Evolutionary conservation across 2,113 vertebrate species (phyloP).

Genomic region (Triplophysa tibetana): DNA sequence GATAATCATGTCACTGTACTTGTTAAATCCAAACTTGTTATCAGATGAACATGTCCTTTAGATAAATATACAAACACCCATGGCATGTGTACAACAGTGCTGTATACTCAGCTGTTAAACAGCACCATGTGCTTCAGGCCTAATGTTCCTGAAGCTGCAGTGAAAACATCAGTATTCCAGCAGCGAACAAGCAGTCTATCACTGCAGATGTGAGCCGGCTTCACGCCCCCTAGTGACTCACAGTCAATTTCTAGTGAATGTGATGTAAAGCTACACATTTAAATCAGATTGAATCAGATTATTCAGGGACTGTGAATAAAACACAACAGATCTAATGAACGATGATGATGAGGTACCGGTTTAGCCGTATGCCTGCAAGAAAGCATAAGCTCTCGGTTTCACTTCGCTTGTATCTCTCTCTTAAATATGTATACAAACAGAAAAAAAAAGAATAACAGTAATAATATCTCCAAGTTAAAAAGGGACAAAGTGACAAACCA

Average conservation of each 20-base stretch:
- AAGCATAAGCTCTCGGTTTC: neutral
- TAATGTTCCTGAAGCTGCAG: constrained; percentile 16
- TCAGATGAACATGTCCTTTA: neutral
- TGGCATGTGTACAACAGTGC: neutral
- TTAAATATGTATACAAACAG: no score
- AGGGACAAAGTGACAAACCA: neutral
- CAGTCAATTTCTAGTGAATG: neutral
- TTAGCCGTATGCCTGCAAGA: neutral
- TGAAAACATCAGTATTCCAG: constrained; percentile 53
- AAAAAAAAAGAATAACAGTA: no score
- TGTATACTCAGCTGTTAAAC: neutral
- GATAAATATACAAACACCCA: neutral
- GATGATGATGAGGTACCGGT: neutral
- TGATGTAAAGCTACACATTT: constrained; percentile 7
- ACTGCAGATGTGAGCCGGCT: constrained; percentile 29
- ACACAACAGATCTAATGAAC: neutral
- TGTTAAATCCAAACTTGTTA: no score
- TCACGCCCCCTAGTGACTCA: constrained; percentile 8
- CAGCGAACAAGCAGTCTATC: constrained; percentile 20
- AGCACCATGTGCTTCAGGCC: neutral
- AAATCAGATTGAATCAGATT: neutral
- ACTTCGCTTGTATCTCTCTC: neutral
- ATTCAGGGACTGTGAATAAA: neutral
- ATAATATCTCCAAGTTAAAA: neutral
- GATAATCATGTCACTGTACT: no score